Evolutionary conservation across 1,140 invertebrate genomes (phyloP).

Genomic region (Batillaria attramentaria): DNA sequence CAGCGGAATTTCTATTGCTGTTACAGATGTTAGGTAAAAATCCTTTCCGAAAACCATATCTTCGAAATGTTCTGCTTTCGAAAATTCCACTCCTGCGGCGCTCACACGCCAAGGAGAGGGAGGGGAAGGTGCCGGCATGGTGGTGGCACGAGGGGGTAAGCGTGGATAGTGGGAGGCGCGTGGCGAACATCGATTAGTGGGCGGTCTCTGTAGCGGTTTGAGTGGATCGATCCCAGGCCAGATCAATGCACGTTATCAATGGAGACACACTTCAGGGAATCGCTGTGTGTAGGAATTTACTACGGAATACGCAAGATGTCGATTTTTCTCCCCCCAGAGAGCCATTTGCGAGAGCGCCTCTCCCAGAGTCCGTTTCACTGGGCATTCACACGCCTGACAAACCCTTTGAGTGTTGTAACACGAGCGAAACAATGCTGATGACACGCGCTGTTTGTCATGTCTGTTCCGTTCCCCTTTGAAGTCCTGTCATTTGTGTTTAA

Average conservation of each 20-base stretch:
- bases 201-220: constrained; percentile 25
- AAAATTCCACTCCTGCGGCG: too few relatives aligned
- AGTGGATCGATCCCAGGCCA: constrained; percentile 3
- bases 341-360: constrained; percentile 11
- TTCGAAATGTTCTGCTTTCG: too few relatives aligned
- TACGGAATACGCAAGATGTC: constrained; percentile 22
- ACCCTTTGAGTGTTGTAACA: too few relatives aligned
- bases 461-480: background rate
- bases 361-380: background rate
- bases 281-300: constrained; percentile 34
- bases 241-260: constrained; percentile 37
- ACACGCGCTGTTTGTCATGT: background rate
- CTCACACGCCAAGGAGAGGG: too few relatives aligned
- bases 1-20: constrained; percentile 21
- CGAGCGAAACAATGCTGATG: background rate
- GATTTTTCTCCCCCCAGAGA: constrained; percentile 20
- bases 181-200: constrained; percentile 24
- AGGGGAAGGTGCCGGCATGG: background rate
- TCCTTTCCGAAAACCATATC: background rate
- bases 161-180: constrained; percentile 3
- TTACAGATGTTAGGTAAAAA: constrained; percentile 22
- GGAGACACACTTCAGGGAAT: constrained; percentile 28
- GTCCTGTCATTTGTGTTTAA: background rate
- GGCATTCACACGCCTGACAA: constrained; percentile 18
- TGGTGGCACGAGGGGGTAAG: background rate